Conservation (phyloP, 2,113 vertebrate species). For the Ivindomyrus marchei region DNA sequence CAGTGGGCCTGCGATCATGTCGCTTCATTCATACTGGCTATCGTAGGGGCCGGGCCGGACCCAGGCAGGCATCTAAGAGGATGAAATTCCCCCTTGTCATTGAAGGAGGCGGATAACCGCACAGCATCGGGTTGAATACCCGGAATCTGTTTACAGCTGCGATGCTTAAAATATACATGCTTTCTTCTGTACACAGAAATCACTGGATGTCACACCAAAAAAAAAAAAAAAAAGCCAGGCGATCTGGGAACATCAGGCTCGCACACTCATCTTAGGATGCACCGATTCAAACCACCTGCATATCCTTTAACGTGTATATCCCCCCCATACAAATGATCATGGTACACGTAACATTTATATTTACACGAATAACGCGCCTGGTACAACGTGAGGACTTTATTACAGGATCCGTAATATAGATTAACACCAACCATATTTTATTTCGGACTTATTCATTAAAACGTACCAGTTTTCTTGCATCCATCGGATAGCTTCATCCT, state of each 20-base stretch:
- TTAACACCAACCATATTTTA: background rate
- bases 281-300: background rate
- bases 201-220: conserved; percentile 9
- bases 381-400: background rate
- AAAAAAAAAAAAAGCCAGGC: background rate
- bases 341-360: background rate
- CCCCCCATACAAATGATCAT: background rate
- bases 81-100: conserved; percentile 12
- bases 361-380: background rate
- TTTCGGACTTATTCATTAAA: background rate
- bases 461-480: conserved; percentile 97
- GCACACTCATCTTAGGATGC: background rate
- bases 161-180: conserved; percentile 23
- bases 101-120: conserved; percentile 14
- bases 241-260: background rate
- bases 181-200: background rate
- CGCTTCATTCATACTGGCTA: background rate
- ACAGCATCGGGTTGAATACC: conserved; percentile 28
- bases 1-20: background rate
- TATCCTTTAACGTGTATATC: background rate
- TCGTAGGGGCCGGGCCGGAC: background rate
- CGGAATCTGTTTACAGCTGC: conserved; percentile 24
- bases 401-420: background rate
- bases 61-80: conserved; percentile 3
- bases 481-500: conserved; percentile 93